phyloP scores from a whole-genome alignment of 2,797 vertebrate species.

The Loriculus beryllinus region DNA sequence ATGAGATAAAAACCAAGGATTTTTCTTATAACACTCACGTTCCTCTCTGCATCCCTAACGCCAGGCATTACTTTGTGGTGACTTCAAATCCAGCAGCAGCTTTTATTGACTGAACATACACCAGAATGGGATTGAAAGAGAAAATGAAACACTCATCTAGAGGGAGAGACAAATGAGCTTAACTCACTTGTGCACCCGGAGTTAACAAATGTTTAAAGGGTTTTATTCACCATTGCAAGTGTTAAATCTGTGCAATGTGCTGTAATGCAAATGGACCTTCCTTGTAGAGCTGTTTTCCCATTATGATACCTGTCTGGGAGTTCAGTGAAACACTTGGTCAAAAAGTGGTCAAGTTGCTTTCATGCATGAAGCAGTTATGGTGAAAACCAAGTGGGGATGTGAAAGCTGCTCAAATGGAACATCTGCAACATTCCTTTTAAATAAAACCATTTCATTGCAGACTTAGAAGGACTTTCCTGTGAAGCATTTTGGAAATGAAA shows the following conservation, averaged over 20 bases:
- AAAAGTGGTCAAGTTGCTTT: not conserved
- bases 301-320: not conserved
- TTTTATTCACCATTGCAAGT: not conserved
- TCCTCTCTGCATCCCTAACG: not conserved
- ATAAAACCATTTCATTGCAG: not conserved
- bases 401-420: not conserved
- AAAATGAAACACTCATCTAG: slow-evolving; percentile 41
- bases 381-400: not conserved
- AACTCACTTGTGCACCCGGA: not conserved
- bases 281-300: not conserved
- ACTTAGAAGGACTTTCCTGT: not conserved
- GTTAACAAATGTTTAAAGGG: slow-evolving; percentile 39
- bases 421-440: not conserved
- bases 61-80: not conserved
- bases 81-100: not conserved
- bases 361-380: not conserved
- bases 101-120: slow-evolving; percentile 38
- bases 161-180: slow-evolving; percentile 46
- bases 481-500: not conserved
- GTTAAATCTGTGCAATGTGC: not conserved
- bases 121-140: slow-evolving; percentile 12
- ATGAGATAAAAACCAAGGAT: not conserved
- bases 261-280: not conserved
- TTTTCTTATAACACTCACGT: not conserved
- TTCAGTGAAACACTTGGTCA: not conserved